phyloP scores from a whole-genome alignment of 2,113 vertebrate species.

The Excalfactoria chinensis region DNA sequence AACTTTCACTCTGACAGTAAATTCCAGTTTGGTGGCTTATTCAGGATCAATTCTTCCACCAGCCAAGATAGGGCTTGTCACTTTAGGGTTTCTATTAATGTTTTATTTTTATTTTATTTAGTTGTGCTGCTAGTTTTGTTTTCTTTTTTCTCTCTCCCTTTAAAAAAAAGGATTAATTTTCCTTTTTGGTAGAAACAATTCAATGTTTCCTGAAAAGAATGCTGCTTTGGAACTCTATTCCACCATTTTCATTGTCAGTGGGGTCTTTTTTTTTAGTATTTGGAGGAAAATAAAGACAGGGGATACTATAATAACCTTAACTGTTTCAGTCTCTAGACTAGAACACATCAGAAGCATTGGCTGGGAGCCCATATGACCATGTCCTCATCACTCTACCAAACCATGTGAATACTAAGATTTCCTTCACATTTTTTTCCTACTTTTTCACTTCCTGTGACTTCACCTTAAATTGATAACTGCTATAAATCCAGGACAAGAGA shows the following conservation, averaged over 20 bases:
- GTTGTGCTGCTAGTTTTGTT: background rate
- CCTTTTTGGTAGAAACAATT: background rate
- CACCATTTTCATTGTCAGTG: background rate
- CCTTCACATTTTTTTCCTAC: no score
- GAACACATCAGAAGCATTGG: background rate
- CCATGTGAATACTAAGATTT: background rate
- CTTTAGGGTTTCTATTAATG: background rate
- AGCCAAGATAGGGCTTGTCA: background rate
- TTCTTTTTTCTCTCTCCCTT: fast-evolving
- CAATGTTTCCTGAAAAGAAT: background rate
- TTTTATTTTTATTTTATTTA: no score
- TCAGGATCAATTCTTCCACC: background rate
- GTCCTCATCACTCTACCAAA: background rate
- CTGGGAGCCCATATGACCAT: background rate
- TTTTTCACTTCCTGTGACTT: background rate
- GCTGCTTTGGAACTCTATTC: background rate
- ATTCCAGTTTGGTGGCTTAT: background rate
- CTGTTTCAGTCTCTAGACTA: background rate
- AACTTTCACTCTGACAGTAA: background rate
- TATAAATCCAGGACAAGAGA: background rate
- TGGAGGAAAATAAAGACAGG: background rate
- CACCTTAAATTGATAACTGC: background rate
- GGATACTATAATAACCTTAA: background rate
- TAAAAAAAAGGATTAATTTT: no score
- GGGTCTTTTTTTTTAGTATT: background rate